Evolutionary conservation across 2,113 vertebrate species (phyloP).

Genomic region (Lepidothrix coronata): DNA sequence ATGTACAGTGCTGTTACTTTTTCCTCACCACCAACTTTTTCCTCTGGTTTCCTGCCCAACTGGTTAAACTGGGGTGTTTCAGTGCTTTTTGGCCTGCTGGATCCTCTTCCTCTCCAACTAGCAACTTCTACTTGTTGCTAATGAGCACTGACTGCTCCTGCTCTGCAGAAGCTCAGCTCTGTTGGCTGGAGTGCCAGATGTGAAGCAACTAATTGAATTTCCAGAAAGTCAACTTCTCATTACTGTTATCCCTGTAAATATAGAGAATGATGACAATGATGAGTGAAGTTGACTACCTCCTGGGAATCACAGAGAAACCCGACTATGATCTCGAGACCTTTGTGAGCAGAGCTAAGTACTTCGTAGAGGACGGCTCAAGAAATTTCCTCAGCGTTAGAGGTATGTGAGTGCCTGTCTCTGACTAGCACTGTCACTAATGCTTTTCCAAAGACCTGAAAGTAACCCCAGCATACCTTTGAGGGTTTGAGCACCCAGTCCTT

Average conservation of each 20-base stretch:
- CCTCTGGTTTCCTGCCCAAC: neutral
- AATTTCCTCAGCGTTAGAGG: conserved; percentile 60
- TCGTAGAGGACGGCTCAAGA: conserved; percentile 58
- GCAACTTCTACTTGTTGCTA: neutral
- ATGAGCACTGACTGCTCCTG: neutral
- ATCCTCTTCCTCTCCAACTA: neutral
- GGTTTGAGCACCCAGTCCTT: neutral
- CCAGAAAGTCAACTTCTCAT: neutral
- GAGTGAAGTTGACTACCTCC: conserved; percentile 64
- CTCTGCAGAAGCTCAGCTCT: neutral
- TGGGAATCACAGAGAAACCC: conserved; percentile 72
- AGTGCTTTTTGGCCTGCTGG: neutral
- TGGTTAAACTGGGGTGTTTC: neutral
- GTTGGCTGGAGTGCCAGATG: neutral
- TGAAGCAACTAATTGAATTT: neutral
- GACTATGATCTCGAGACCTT: conserved; percentile 77
- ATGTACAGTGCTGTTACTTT: neutral
- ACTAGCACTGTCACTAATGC: neutral
- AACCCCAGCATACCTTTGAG: neutral
- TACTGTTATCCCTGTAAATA: neutral
- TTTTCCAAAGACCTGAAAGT: neutral
- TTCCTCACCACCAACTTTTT: neutral
- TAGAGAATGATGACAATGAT: conserved; percentile 44
- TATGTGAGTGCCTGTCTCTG: neutral
- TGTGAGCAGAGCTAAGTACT: conserved; percentile 67